Conservation (phyloP, 2,113 vertebrate species). For the Halichoerus grypus region DNA sequence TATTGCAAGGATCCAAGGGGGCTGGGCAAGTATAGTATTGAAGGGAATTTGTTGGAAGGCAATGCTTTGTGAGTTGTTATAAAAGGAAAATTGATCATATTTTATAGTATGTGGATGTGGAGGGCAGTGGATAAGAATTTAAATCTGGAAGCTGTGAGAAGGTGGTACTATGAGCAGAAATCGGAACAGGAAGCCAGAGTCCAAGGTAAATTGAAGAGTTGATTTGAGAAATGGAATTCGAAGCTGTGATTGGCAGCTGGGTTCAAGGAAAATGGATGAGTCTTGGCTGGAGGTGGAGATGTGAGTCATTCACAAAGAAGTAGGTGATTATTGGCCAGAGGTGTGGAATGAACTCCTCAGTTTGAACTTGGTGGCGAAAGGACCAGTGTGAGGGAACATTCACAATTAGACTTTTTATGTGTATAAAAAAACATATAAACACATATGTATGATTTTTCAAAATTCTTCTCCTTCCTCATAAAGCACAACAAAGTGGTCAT, state of each 20-base stretch:
- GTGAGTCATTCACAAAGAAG: neutral
- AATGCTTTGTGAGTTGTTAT: neutral
- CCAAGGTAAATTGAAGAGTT: neutral
- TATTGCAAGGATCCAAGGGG: neutral
- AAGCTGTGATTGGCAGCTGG: neutral
- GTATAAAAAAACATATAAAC: neutral
- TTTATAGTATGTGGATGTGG: neutral
- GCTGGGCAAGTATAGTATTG: neutral
- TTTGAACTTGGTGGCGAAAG: conserved; percentile 36
- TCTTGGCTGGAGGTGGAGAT: neutral
- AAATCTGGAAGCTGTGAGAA: neutral
- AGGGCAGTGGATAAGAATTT: neutral
- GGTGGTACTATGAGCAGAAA: neutral
- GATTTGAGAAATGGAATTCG: neutral
- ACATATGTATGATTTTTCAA: neutral
- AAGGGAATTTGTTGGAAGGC: neutral
- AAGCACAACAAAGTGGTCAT: conserved; percentile 22
- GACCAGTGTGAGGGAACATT: neutral
- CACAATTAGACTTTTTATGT: neutral
- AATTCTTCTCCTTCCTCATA: conserved; percentile 21
- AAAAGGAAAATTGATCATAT: neutral
- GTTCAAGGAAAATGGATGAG: neutral
- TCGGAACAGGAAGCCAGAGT: neutral
- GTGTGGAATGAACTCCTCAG: neutral
- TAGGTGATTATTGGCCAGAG: neutral